phyloP scores from a whole-genome alignment of 2,888 invertebrate genomes.

The Plagodis pulveraria region DNA sequence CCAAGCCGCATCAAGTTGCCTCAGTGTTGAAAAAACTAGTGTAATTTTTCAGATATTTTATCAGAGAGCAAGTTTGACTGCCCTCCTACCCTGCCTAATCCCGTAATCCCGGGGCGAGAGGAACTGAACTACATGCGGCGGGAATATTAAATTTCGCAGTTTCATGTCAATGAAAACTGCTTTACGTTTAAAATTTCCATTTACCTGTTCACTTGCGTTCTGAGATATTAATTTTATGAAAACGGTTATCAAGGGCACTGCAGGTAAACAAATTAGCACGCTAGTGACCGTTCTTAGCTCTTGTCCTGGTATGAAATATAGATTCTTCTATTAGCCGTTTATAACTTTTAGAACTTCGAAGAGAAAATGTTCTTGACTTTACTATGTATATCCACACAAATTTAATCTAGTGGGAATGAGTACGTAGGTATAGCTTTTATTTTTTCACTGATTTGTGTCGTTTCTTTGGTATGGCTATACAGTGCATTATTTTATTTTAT shows the following conservation, averaged over 20 bases:
- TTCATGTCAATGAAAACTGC: slow-evolving; percentile 72
- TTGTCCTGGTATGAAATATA: no score
- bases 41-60: slow-evolving; percentile 36
- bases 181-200: slow-evolving; percentile 61
- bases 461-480: no score
- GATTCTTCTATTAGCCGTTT: no score
- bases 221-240: slow-evolving; percentile 74
- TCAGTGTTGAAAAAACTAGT: slow-evolving; percentile 27
- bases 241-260: slow-evolving; percentile 47
- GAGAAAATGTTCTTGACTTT: no score
- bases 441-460: no score
- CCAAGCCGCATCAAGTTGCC: neutral
- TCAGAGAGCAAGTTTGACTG: slow-evolving; percentile 38
- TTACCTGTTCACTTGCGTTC: slow-evolving; percentile 61
- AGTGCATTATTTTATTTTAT: no score
- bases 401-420: no score
- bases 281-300: no score
- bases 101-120: slow-evolving; percentile 4
- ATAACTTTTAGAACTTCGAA: no score
- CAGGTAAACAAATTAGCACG: slow-evolving; percentile 2
- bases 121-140: slow-evolving; percentile 45
- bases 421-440: no score
- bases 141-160: slow-evolving; percentile 74
- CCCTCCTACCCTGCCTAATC: slow-evolving; percentile 32
- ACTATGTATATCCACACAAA: no score